Evolutionary conservation across 1,140 invertebrate genomes (phyloP).

Genomic region (Cydia pomonella): DNA sequence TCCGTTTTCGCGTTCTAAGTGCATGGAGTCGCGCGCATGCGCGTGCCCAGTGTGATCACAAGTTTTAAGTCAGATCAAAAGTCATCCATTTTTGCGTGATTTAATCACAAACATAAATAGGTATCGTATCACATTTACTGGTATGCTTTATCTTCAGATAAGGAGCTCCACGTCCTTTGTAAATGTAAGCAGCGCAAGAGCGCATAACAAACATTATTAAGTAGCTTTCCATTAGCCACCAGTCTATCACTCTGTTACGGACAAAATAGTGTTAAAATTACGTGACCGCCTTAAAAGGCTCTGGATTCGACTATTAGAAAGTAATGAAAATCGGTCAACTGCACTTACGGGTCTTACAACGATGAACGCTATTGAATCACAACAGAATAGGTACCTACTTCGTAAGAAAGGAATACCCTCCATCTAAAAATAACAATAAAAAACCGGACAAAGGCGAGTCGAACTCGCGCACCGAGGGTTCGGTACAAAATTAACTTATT

Average conservation of each 20-base stretch:
- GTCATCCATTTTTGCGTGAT: too few species aligned
- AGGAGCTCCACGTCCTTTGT: conserved; percentile 1
- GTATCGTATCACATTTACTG: background rate
- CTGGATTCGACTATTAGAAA: conserved; percentile 60
- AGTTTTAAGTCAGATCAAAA: too few species aligned
- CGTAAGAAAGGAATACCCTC: too few species aligned
- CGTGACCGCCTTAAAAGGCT: conserved; percentile 55
- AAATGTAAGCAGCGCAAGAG: conserved; percentile 42
- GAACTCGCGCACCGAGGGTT: too few species aligned
- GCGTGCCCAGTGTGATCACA: too few species aligned
- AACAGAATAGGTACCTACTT: background rate
- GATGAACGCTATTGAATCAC: background rate
- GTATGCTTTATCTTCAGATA: background rate
- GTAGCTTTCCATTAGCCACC: conserved; percentile 45
- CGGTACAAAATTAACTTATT: too few species aligned
- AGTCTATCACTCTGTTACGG: conserved; percentile 45
- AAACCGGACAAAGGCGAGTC: too few species aligned
- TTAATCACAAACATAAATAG: too few species aligned
- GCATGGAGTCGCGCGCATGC: too few species aligned
- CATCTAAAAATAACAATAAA: too few species aligned
- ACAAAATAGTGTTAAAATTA: conserved; percentile 57
- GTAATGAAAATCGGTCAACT: conserved; percentile 40
- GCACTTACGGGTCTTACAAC: background rate
- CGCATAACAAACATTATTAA: conserved; percentile 53
- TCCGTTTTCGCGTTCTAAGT: too few species aligned